Evolutionary conservation across 2,113 vertebrate genomes (phyloP).

Genomic region (Sigmodon hispidus): DNA sequence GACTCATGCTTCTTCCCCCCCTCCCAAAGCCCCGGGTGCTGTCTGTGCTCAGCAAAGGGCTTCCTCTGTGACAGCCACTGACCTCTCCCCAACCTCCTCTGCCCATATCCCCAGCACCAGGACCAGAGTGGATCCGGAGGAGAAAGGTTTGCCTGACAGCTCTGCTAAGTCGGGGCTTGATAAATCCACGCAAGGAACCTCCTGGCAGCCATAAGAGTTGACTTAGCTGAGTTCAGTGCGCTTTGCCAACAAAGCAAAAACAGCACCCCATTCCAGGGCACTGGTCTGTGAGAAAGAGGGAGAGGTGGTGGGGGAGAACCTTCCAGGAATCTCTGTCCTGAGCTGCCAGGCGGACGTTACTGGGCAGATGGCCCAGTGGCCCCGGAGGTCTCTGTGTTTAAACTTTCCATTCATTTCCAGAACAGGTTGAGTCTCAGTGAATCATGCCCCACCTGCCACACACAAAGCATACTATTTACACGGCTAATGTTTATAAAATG

Average conservation of each 20-base stretch:
- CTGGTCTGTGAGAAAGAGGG: background rate
- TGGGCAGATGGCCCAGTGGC: constrained; percentile 32
- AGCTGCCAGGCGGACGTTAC: background rate
- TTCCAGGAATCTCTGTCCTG: constrained; percentile 64
- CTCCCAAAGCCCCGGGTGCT: background rate
- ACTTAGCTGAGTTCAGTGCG: constrained; percentile 23
- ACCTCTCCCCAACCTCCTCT: background rate
- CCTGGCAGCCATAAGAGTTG: background rate
- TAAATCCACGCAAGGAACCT: background rate
- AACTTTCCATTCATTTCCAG: constrained; percentile 44
- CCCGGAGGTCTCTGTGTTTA: constrained; percentile 2
- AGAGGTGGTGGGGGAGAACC: background rate
- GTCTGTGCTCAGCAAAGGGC: background rate
- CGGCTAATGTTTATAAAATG: background rate
- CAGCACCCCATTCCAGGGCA: background rate
- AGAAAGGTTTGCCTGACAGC: rapidly evolving
- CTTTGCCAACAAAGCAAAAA: constrained; percentile 37
- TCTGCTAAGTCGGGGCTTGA: background rate
- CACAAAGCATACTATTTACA: background rate
- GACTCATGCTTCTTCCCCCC: background rate
- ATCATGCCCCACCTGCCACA: background rate
- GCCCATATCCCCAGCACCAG: background rate
- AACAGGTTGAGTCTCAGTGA: constrained; percentile 29
- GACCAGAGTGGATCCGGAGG: background rate
- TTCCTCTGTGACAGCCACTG: background rate